Evolutionary conservation across 2,888 invertebrate species (phyloP).

Genomic region (Lycaena phlaeas): DNA sequence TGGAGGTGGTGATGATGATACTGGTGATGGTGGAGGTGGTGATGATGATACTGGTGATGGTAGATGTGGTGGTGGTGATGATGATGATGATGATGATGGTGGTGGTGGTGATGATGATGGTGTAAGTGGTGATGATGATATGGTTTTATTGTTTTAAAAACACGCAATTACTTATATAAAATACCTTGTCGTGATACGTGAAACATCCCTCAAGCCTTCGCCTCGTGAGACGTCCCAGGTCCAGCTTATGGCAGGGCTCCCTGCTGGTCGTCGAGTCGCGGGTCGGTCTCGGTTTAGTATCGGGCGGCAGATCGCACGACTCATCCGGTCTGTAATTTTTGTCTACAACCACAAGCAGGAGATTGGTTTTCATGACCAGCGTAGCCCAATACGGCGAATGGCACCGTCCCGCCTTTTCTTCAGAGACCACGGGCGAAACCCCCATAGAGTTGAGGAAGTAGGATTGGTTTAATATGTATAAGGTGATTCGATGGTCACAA

Average conservation of each 20-base stretch:
- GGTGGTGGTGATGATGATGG: too few species aligned
- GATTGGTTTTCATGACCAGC: slow-evolving; percentile 83
- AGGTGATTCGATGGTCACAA: slow-evolving; percentile 81
- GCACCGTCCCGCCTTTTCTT: slow-evolving; percentile 39
- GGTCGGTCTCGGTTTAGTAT: slow-evolving; percentile 67
- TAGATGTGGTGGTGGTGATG: too few species aligned
- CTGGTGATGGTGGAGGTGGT: too few species aligned
- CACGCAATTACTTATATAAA: background rate
- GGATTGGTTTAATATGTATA: slow-evolving; percentile 79
- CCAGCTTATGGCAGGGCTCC: slow-evolving; percentile 83
- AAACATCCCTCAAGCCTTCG: slow-evolving; percentile 82
- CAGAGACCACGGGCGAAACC: slow-evolving; percentile 36
- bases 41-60: too few species aligned
- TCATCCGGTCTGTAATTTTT: slow-evolving; percentile 30
- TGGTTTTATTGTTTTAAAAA: too few species aligned
- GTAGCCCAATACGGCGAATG: slow-evolving; percentile 76
- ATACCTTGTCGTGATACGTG: slow-evolving; percentile 80
- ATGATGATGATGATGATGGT: too few species aligned
- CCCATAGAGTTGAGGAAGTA: slow-evolving; percentile 52
- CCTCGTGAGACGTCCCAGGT: slow-evolving; percentile 77
- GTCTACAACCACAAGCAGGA: slow-evolving; percentile 83
- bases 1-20: too few species aligned
- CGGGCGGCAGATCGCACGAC: slow-evolving; percentile 69
- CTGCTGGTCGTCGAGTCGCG: slow-evolving; percentile 47
- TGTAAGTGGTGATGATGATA: too few species aligned